Percentiles rank a stretch among this genome's conserved stretches.
phyloP scores from a whole-genome alignment of 2,113 vertebrate genomes.

The Thalassoma bifasciatum region DNA sequence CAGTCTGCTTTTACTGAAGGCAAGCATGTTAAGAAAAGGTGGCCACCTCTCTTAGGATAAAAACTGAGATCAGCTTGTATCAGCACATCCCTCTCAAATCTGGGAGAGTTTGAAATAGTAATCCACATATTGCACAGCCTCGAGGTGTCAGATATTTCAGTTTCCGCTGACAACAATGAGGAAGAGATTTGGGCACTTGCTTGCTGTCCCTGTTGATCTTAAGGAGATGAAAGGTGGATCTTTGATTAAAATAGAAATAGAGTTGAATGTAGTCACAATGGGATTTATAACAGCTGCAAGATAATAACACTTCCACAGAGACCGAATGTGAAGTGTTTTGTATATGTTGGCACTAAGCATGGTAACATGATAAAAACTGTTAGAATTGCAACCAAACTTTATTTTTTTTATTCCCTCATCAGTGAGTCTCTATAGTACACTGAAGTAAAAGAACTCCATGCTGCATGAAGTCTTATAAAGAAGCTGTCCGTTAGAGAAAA shows the following conservation, averaged over 20 bases:
- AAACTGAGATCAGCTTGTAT: constrained; percentile 34
- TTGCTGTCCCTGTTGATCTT: constrained; percentile 2
- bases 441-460: not conserved
- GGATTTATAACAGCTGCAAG: not conserved
- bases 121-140: constrained; percentile 37
- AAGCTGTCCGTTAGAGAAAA: constrained; percentile 32
- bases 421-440: not conserved
- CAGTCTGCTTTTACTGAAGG: not conserved
- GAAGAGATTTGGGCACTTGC: not conserved
- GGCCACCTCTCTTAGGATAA: not conserved
- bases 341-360: constrained; percentile 4
- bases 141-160: constrained; percentile 41
- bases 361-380: too few species aligned
- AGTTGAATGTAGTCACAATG: not conserved
- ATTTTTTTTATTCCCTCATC: not conserved
- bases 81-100: constrained; percentile 33
- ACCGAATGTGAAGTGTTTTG: not conserved
- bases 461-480: not conserved
- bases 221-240: constrained; percentile 13
- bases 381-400: not conserved
- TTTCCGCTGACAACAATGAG: constrained; percentile 36
- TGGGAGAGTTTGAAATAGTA: constrained; percentile 60
- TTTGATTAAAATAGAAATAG: constrained; percentile 27
- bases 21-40: not conserved
- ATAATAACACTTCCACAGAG: not conserved